Conservation (phyloP, 2,888 invertebrate species). For the Phyto melanocephala region DNA sequence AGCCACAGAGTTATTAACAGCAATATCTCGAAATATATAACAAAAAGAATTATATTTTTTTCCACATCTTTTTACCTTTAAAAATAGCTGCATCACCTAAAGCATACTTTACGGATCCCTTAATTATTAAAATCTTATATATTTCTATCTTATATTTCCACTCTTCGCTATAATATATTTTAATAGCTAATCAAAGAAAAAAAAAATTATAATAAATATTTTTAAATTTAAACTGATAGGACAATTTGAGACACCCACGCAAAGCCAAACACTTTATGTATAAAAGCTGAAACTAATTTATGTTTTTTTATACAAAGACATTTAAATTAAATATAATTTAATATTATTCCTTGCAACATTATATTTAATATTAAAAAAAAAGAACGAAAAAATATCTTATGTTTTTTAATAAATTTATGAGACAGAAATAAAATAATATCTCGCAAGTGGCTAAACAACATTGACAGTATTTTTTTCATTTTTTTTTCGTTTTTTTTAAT, state of each 20-base stretch:
- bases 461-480: not conserved
- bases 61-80: too few relatives aligned
- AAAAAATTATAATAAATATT: not conserved
- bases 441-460: slow-evolving; percentile 3
- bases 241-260: slow-evolving; percentile 8
- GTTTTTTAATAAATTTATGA: slow-evolving; percentile 42
- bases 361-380: not conserved
- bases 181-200: too few relatives aligned
- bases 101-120: too few relatives aligned
- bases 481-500: not conserved
- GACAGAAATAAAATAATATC: slow-evolving; percentile 18
- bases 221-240: not conserved
- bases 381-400: not conserved
- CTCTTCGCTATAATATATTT: too few relatives aligned
- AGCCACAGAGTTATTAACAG: too few relatives aligned
- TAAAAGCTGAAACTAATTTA: slow-evolving; percentile 19
- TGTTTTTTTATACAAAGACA: slow-evolving; percentile 1
- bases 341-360: slow-evolving; percentile 1
- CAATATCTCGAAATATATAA: too few relatives aligned
- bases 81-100: too few relatives aligned
- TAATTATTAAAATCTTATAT: too few relatives aligned
- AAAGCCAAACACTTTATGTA: not conserved
- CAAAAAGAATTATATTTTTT: too few relatives aligned
- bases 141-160: too few relatives aligned
- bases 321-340: slow-evolving; percentile 25